Percentiles rank a stretch among this genome's conserved stretches.
phyloP scores from a whole-genome alignment of 2,113 vertebrate species.

The Rattus norvegicus region DNA sequence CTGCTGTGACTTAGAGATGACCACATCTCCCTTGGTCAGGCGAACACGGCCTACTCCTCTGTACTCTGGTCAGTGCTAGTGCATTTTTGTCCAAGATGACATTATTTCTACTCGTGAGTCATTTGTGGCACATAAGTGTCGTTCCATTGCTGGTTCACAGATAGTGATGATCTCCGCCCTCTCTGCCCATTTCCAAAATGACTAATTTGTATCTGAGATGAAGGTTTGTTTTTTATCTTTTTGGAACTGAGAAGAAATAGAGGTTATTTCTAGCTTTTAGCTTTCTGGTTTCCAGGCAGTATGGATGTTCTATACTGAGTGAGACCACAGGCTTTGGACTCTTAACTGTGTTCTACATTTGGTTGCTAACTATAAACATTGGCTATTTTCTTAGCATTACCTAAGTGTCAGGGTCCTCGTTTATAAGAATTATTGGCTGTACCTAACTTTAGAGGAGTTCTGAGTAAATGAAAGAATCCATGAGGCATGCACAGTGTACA shows the following conservation, averaged over 20 bases:
- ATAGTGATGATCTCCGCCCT: background rate
- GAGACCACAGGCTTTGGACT: background rate
- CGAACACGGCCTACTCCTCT: background rate
- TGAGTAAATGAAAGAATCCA: background rate
- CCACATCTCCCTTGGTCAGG: background rate
- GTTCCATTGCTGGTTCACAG: background rate
- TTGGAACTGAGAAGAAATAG: slow-evolving; percentile 21
- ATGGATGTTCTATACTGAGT: background rate
- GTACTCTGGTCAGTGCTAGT: background rate
- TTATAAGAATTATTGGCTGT: background rate
- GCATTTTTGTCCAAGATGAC: background rate
- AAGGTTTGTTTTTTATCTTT: background rate
- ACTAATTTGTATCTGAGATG: background rate
- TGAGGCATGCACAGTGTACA: background rate
- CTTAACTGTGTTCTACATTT: background rate
- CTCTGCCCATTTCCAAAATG: background rate
- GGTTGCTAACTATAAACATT: background rate
- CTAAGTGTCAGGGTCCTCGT: background rate
- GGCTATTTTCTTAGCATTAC: background rate
- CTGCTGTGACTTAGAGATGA: background rate
- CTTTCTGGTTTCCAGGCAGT: slow-evolving; percentile 19
- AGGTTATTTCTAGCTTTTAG: slow-evolving; percentile 3
- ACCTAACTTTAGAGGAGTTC: background rate
- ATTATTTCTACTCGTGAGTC: background rate
- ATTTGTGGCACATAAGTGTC: background rate